These are phyloP conservation scores for Garrulus glandarius DNA, from an alignment of 2,797 vertebrate genomes.

Conservation along the genomic window DNA sequence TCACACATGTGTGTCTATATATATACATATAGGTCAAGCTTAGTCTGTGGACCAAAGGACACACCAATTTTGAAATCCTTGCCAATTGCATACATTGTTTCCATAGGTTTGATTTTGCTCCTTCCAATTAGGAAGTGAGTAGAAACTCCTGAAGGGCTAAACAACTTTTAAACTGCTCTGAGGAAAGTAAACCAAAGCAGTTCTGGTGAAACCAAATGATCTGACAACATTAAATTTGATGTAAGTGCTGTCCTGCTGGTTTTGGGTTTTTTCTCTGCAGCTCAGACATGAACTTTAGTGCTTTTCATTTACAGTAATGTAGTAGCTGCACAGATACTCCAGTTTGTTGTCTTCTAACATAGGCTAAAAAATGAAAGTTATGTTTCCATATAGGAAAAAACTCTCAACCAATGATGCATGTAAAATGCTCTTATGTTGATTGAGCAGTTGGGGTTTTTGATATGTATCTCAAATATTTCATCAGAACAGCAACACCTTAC, in stretches of 20 bases:
- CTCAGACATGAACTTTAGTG: neutral
- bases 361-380: neutral
- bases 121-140: neutral
- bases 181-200: neutral
- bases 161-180: neutral
- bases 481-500: conserved; percentile 27
- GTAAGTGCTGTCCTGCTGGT: neutral
- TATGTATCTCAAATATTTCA: conserved; percentile 36
- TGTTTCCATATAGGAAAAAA: neutral
- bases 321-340: neutral
- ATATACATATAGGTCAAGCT: neutral
- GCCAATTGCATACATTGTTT: neutral
- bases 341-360: neutral
- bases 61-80: neutral
- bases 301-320: neutral
- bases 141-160: neutral
- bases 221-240: neutral
- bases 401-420: neutral
- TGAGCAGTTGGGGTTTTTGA: conserved; percentile 9
- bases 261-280: neutral
- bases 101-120: neutral
- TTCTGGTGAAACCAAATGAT: neutral
- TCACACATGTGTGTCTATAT: neutral
- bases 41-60: neutral
- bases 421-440: conserved; percentile 33